Evolutionary conservation across 2,888 invertebrate species (phyloP).

Genomic region (Lamproptera curius): DNA sequence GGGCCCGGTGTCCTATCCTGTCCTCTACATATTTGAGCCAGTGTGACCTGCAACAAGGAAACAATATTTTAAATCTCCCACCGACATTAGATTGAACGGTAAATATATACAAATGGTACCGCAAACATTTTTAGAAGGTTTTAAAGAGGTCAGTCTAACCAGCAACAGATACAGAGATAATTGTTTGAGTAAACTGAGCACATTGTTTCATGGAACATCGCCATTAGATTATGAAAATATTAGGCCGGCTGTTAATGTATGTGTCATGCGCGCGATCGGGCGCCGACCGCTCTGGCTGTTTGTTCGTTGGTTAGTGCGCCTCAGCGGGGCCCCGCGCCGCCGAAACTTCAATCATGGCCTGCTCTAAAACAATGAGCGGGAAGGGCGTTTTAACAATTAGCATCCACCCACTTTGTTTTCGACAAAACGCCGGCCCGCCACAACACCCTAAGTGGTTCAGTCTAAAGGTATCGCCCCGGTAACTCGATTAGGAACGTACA

Average conservation of each 20-base stretch:
- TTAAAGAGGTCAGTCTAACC: constrained; percentile 75
- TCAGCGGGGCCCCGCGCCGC: constrained; percentile 57
- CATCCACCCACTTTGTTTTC: constrained; percentile 68
- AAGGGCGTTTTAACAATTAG: constrained; percentile 73
- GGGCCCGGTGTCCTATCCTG: constrained; percentile 82
- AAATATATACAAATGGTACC: constrained; percentile 48
- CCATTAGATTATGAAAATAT: constrained; percentile 79
- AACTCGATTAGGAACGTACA: constrained; percentile 46
- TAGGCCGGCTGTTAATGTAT: constrained; percentile 75
- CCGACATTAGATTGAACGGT: constrained; percentile 33
- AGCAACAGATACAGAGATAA: constrained; percentile 70
- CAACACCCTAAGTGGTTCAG: constrained; percentile 58
- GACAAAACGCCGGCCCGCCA: constrained; percentile 57
- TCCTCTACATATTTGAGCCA: constrained; percentile 90
- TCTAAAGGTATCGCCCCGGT: constrained; percentile 48
- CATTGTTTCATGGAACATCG: constrained; percentile 77
- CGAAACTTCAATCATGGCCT: constrained; percentile 75
- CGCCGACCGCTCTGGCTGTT: constrained; percentile 58
- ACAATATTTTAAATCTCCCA: constrained; percentile 36
- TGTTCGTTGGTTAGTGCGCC: constrained; percentile 66
- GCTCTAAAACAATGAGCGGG: constrained; percentile 77
- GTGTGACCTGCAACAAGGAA: constrained; percentile 81
- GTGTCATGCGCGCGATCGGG: constrained; percentile 69
- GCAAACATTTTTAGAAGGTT: constrained; percentile 70
- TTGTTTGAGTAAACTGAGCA: constrained; percentile 66